Percentiles rank a stretch among this genome's conserved stretches.
Conservation (phyloP, 2,888 invertebrate genomes). For the Lathronympha strigana region DNA sequence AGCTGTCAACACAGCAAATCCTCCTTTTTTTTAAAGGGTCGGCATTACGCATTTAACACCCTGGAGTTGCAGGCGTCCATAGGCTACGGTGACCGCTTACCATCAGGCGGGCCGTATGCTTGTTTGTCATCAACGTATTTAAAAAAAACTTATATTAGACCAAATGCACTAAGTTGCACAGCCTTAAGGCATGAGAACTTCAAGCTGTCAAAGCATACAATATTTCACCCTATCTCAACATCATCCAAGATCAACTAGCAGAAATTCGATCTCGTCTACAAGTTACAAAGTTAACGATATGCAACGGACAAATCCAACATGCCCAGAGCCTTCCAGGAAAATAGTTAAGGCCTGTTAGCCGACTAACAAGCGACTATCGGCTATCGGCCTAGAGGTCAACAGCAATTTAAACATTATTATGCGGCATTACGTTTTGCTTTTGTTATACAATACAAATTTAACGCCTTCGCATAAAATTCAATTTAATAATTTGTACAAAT, state of each 20-base stretch:
- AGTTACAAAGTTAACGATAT: conserved; percentile 40
- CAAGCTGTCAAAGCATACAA: neutral
- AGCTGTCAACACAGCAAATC: no score
- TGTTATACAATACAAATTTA: conserved; percentile 31
- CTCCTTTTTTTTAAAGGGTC: no score
- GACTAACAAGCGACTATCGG: conserved; percentile 39
- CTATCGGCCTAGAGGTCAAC: conserved; percentile 39
- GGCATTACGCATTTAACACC: no score
- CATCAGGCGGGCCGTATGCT: no score
- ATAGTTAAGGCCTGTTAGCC: conserved; percentile 40
- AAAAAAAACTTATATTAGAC: no score
- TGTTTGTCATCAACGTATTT: no score
- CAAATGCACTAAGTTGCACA: neutral
- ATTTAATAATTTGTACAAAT: conserved; percentile 32
- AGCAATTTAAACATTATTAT: conserved; percentile 39
- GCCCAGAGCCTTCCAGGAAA: conserved; percentile 38
- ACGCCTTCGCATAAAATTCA: conserved; percentile 28
- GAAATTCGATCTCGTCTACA: conserved; percentile 36
- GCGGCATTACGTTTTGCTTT: conserved; percentile 32
- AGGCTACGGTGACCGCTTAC: no score
- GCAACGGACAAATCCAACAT: conserved; percentile 37
- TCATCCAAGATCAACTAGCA: conserved; percentile 7
- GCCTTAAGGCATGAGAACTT: neutral
- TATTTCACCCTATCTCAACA: conserved; percentile 7
- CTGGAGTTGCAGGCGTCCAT: no score